Evolutionary conservation across 2,113 vertebrate genomes (phyloP), one percentile per base, ranked within the genome.

Genomic region (Macrotis lagotis): DNA sequence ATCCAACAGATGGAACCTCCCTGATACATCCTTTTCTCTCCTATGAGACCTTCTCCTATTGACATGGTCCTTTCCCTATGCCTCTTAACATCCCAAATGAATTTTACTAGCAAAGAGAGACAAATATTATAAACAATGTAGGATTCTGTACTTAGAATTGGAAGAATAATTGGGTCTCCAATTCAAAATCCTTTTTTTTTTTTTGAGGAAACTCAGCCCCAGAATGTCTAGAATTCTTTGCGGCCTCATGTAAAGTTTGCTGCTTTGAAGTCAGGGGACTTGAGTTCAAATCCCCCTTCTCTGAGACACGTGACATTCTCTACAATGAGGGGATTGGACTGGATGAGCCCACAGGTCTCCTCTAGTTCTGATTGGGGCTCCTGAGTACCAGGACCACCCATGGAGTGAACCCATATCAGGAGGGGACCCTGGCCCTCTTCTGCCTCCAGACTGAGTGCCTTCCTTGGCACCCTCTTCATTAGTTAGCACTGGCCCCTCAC

Each of bases 251-350:
- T 2, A 25, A 95, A 93, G 51, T 93, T 25, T 48, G 92, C 90
- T 26, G 31, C 88, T 51, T 96, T 95, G 92, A 93, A 96, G 91
- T 91, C 26, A 92, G 22, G 3, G 19, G 12, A 49, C 2, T 24
- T 55, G 2, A 74, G 51, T 12, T 2, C 24, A 91, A 89, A n/a
- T 92, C 28, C 97, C 8, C 50, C 47, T 51, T 28, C 92, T 92
- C 48, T 12, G 6, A 55, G 91, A 48, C 19, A 90, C 44, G 55
- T 37, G 92, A 44, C 52, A 96, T 51, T 96, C 14, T 28, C 91
- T 48, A 89, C 94, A 92, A 93, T 8, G 11, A 8, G 0, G 12
- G 48, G 74, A 8, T n/a, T 16, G 12, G 14, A n/a, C 31, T 16
- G 37, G 37, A 74, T n/a, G 14, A n/a, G 14, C 16, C 7, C 37